Evolutionary conservation across 1,140 invertebrate species (phyloP).

Genomic region (Aphis craccivora): DNA sequence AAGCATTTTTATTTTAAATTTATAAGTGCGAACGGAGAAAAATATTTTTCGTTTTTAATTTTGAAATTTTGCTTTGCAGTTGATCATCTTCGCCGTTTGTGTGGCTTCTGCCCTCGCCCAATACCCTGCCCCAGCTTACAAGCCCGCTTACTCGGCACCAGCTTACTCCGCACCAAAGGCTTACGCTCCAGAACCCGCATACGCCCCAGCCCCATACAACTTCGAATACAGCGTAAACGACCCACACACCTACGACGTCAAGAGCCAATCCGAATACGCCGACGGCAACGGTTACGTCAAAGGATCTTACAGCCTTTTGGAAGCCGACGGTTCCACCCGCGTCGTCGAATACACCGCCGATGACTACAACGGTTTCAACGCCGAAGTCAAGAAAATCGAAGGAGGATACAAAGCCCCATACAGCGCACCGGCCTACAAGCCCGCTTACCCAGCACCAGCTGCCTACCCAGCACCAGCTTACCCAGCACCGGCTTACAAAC

Average conservation of each 20-base stretch:
- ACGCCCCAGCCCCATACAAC: slow-evolving; percentile 64
- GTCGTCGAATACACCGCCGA: slow-evolving; percentile 61
- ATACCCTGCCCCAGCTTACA: slow-evolving; percentile 59
- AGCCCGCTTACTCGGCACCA: slow-evolving; percentile 30
- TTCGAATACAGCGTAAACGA: slow-evolving; percentile 69
- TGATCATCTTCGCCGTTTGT: slow-evolving; percentile 44
- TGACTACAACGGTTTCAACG: slow-evolving; percentile 60
- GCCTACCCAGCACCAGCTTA: slow-evolving; percentile 61
- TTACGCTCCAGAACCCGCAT: slow-evolving; percentile 30
- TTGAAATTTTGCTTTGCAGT: not conserved
- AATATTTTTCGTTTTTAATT: not conserved
- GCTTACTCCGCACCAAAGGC: slow-evolving; percentile 16
- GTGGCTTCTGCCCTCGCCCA: slow-evolving; percentile 43
- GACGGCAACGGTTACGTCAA: slow-evolving; percentile 68
- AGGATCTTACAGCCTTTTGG: slow-evolving; percentile 63
- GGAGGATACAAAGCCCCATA: slow-evolving; percentile 44
- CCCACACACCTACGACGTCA: slow-evolving; percentile 68
- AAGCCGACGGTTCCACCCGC: slow-evolving; percentile 61
- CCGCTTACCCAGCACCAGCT: slow-evolving; percentile 4
- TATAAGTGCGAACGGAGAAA: not conserved
- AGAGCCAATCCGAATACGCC: slow-evolving; percentile 68
- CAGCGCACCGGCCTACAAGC: slow-evolving; percentile 45
- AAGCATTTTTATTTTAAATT: not conserved
- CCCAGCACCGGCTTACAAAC: slow-evolving; percentile 53
- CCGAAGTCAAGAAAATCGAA: slow-evolving; percentile 55